Evolutionary conservation across 1,140 invertebrate species (phyloP).

Genomic region (Ruditapes philippinarum): DNA sequence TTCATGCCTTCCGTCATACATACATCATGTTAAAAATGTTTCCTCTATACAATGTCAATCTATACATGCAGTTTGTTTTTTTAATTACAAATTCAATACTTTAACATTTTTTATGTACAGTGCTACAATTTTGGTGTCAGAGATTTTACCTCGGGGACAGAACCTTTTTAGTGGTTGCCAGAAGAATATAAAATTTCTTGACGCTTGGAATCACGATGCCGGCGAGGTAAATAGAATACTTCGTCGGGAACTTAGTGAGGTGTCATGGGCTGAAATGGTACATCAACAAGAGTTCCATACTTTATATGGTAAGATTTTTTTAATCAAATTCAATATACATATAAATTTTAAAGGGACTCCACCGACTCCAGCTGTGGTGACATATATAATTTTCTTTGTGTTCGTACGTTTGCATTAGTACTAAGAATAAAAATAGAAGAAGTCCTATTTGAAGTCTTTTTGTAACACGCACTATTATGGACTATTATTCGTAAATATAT

Average conservation of each 20-base stretch:
- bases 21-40: no score
- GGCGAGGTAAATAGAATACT: not conserved
- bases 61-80: no score
- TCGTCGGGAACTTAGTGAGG: not conserved
- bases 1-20: no score
- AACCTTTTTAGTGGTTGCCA: not conserved
- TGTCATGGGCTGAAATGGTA: not conserved
- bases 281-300: constrained; percentile 7
- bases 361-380: no score
- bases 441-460: no score
- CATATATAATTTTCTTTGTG: no score
- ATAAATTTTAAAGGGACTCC: not conserved
- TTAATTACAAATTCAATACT: no score
- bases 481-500: not conserved
- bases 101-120: not conserved
- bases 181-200: not conserved
- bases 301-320: not conserved
- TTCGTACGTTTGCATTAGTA: no score
- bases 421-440: no score
- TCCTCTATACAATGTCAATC: no score
- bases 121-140: constrained; percentile 2
- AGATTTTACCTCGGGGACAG: constrained; percentile 1
- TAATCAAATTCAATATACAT: no score
- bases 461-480: no score
- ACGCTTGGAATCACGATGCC: not conserved